Conservation (phyloP, 2,113 vertebrate species). For the Thryonomys swinderianus region DNA sequence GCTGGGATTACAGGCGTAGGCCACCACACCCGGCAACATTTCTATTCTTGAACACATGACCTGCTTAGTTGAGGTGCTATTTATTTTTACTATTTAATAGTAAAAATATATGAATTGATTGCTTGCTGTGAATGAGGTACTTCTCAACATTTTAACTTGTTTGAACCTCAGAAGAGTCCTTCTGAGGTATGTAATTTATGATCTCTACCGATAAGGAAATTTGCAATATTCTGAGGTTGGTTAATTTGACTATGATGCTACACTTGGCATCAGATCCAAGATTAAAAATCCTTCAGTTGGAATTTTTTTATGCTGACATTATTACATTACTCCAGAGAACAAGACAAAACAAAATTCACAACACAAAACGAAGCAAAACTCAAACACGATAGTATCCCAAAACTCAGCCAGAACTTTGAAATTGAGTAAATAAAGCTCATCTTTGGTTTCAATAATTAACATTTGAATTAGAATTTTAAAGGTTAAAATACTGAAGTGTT, state of each 20-base stretch:
- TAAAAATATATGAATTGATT: conserved; percentile 29
- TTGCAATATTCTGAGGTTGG: not conserved
- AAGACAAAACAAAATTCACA: not conserved
- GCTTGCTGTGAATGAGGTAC: not conserved
- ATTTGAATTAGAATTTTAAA: conserved; percentile 2
- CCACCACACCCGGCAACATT: no score
- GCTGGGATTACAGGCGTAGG: no score
- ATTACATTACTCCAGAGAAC: not conserved
- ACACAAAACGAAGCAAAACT: not conserved
- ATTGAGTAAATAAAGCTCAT: not conserved
- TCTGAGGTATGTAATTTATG: not conserved
- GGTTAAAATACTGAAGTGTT: not conserved
- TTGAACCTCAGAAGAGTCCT: not conserved
- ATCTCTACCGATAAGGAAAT: not conserved
- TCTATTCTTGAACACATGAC: not conserved
- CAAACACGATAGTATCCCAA: not conserved
- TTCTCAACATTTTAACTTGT: conserved; percentile 27
- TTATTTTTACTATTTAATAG: not conserved
- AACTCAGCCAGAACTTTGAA: not conserved
- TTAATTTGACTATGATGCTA: not conserved
- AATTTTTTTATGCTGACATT: not conserved
- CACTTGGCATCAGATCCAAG: not conserved
- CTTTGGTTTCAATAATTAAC: not conserved
- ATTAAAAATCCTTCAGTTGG: conserved; percentile 4
- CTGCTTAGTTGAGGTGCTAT: conserved; percentile 26